Base-by-base conservation (phyloP, 2,113 vertebrate species). In the Anthoscopus minutus region DNA sequence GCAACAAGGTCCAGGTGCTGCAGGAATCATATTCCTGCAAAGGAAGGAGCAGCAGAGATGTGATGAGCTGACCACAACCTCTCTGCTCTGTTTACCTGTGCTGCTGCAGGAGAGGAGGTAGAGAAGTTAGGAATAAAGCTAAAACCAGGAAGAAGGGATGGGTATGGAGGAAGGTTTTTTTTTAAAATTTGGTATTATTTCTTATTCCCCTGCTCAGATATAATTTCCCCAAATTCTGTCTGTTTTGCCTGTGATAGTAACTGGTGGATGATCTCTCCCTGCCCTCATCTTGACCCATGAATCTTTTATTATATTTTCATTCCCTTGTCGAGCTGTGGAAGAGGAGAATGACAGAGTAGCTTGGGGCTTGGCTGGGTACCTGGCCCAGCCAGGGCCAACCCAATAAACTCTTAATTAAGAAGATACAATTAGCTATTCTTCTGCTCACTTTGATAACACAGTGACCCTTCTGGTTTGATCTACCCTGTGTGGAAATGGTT, bases 271-370 rank as follows among this genome's bases (percentile, higher is more conserved):
- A 53, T 72, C 13, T 19, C 66, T 72, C 38, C 20, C 20, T 45
- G 9, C 24, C n/a, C 24, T 58, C 40, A 15, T 58, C n/a, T 84
- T 0, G 0, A 65, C 20, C 14, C 0, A 0, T 7, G 7, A 65
- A 48, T 30, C 28, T 79, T 90, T 15, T 28, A 7, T 64, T 66
- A 2, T 40, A 23, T 66, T 72, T 72, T 67, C 15, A 24, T 38
- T 73, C 25, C 13, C 10, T 45, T 54, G 20, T 33, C 42, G 31
- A n/a, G 13, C 7, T 61, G 54, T 69, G 37, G 23, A 69, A n/a
- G 16, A 60, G 23, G 6, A 47, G 6, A 65, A 56, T 47, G 15
- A 42, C 23, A 28, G 21, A 47, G 25, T 5, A 1, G 14, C 17
- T 38, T 54, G 42, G 28, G 1, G 12, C 33, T 54, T 66, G 24